These are phyloP conservation scores for Eurystomus gularis DNA, from an alignment of 2,113 vertebrate species.

Conservation along the genomic window DNA sequence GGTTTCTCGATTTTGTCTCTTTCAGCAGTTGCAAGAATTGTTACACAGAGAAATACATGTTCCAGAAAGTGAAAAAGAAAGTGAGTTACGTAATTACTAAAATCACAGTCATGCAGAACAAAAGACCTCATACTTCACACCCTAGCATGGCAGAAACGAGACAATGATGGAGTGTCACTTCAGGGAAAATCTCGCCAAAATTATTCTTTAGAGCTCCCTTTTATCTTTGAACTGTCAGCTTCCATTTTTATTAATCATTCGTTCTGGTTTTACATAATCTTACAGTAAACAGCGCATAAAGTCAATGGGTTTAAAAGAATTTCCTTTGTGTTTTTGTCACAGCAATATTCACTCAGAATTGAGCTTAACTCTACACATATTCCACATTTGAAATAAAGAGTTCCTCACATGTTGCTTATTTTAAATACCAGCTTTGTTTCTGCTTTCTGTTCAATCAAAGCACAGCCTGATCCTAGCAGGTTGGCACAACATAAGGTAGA, in stretches of 20 bases:
- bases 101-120: constrained; percentile 11
- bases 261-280: neutral
- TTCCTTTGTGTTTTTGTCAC: neutral
- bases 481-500: neutral
- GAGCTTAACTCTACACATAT: neutral
- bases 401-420: neutral
- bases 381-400: neutral
- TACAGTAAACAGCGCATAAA: neutral
- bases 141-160: neutral
- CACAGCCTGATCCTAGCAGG: neutral
- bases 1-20: neutral
- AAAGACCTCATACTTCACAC: neutral
- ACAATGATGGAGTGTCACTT: neutral
- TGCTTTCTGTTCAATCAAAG: neutral
- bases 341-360: neutral
- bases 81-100: neutral
- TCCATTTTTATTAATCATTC: neutral
- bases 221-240: neutral
- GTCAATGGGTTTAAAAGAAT: neutral
- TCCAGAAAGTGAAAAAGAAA: neutral
- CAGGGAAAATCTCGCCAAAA: neutral
- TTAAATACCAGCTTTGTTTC: neutral
- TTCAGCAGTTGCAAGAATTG: neutral
- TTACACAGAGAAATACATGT: neutral
- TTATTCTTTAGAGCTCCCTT: neutral